Conservation (phyloP, 2,797 vertebrate genomes). For the Phrynocephalus forsythii region DNA sequence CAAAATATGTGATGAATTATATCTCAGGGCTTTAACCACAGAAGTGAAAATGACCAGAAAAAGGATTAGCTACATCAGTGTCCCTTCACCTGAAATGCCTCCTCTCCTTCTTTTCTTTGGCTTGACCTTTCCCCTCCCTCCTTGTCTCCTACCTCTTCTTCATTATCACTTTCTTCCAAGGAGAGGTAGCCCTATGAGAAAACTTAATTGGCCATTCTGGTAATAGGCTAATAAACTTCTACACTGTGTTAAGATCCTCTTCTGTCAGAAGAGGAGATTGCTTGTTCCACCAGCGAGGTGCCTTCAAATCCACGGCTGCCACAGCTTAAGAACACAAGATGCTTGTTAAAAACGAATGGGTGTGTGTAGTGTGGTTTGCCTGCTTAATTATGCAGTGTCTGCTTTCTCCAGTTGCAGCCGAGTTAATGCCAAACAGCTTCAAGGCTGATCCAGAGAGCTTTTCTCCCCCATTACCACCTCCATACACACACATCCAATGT, state of each 20-base stretch:
- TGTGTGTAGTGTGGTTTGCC: conserved; percentile 56
- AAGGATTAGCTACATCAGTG: conserved; percentile 70
- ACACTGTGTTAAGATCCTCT: conserved; percentile 55
- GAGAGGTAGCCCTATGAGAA: conserved; percentile 60
- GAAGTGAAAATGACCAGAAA: conserved; percentile 72
- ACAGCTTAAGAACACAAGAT: conserved; percentile 61
- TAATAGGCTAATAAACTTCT: conserved; percentile 73
- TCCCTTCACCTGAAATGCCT: conserved; percentile 38
- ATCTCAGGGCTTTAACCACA: conserved; percentile 76
- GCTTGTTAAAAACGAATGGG: conserved; percentile 56
- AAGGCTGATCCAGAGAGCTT: conserved; percentile 37
- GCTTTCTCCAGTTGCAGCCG: conserved; percentile 40
- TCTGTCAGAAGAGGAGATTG: conserved; percentile 68
- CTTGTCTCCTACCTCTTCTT: conserved; percentile 53
- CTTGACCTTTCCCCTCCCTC: conserved; percentile 39
- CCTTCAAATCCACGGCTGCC: conserved; percentile 49
- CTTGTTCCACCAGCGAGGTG: conserved; percentile 65
- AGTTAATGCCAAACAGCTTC: conserved; percentile 56
- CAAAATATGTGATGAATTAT: conserved; percentile 87
- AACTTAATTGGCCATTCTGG: conserved; percentile 61
- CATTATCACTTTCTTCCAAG: conserved; percentile 76
- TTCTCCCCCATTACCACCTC: not conserved
- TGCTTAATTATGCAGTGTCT: conserved; percentile 51
- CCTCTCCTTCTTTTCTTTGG: conserved; percentile 52
- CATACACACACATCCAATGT: conserved; percentile 6